Percentiles rank a stretch among this genome's conserved stretches.
Conservation (phyloP, 2,113 vertebrate genomes). For the Monarcha castaneiventris region DNA sequence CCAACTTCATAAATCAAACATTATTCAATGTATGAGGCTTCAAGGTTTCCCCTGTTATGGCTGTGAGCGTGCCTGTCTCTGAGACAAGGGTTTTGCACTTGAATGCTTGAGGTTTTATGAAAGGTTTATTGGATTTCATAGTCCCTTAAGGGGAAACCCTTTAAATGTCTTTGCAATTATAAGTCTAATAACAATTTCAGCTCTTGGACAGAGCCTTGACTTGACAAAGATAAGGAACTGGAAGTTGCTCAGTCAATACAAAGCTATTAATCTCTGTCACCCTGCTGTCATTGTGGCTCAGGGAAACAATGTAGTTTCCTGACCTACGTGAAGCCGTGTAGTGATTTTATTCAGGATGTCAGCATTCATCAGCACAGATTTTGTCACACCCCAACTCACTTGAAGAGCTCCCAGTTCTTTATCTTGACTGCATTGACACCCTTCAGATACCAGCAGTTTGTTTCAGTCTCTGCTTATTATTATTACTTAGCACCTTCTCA, state of each 20-base stretch:
- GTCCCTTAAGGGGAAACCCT: conserved; percentile 96
- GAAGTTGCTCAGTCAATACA: conserved; percentile 95
- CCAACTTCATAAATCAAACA: conserved; percentile 90
- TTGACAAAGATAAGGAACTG: conserved; percentile 97
- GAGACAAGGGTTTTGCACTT: conserved; percentile 69
- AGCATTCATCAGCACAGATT: conserved; percentile 81
- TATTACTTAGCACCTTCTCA: conserved; percentile 77
- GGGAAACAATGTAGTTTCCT: conserved; percentile 84
- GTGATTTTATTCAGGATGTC: conserved; percentile 85
- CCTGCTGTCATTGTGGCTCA: conserved; percentile 81
- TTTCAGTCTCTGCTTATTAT: conserved; percentile 58
- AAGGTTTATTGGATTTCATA: conserved; percentile 98
- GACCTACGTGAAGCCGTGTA: conserved; percentile 79
- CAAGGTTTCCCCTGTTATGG: conserved; percentile 75
- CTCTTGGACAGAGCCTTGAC: conserved; percentile 86
- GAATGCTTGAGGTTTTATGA: conserved; percentile 83
- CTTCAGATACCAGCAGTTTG: conserved; percentile 66
- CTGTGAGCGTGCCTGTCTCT: conserved; percentile 62
- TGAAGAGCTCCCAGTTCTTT: conserved; percentile 74
- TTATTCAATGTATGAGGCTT: conserved; percentile 75
- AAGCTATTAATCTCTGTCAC: conserved; percentile 99
- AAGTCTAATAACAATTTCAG: conserved; percentile 95
- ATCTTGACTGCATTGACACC: conserved; percentile 70
- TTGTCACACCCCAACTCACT: conserved; percentile 75
- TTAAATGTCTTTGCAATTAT: conserved; percentile 99